phyloP scores from a whole-genome alignment of 2,797 vertebrate species.

The Astyanax mexicanus region DNA sequence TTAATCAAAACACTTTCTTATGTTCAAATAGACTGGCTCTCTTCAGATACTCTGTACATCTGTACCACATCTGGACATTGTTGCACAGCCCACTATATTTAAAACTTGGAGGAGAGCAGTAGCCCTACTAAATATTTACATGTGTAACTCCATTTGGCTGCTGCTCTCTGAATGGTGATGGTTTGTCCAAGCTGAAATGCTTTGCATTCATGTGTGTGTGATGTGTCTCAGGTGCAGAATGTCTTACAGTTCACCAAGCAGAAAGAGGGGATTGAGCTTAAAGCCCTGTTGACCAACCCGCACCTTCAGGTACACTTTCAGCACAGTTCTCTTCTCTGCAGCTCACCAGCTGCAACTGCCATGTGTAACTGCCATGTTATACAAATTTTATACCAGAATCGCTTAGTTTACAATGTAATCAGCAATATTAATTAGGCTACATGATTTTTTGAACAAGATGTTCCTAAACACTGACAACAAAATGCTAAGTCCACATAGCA shows the following conservation, averaged over 20 bases:
- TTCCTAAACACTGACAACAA: no score
- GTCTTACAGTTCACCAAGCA: slow-evolving; percentile 88
- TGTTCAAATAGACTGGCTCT: neutral
- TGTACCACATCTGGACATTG: neutral
- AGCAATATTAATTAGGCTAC: no score
- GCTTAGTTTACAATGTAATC: no score
- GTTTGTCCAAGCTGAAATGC: neutral
- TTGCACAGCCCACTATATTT: neutral
- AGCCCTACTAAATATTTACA: neutral
- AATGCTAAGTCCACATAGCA: no score
- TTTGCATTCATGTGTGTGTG: neutral
- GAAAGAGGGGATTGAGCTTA: slow-evolving; percentile 90
- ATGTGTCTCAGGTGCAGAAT: slow-evolving; percentile 84
- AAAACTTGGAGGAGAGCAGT: neutral
- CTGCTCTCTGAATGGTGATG: neutral
- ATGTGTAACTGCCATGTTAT: neutral
- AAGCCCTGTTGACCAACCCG: slow-evolving; percentile 87
- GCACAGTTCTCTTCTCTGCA: neutral
- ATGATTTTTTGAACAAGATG: no score
- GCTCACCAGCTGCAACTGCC: neutral
- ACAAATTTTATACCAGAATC: no score
- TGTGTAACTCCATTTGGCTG: neutral
- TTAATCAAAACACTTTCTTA: no score
- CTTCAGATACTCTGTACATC: no score
- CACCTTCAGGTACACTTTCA: slow-evolving; percentile 87